These are phyloP conservation scores for Lagorchestes hirsutus DNA, from an alignment of 2,797 vertebrate species.

Conservation along the genomic window DNA sequence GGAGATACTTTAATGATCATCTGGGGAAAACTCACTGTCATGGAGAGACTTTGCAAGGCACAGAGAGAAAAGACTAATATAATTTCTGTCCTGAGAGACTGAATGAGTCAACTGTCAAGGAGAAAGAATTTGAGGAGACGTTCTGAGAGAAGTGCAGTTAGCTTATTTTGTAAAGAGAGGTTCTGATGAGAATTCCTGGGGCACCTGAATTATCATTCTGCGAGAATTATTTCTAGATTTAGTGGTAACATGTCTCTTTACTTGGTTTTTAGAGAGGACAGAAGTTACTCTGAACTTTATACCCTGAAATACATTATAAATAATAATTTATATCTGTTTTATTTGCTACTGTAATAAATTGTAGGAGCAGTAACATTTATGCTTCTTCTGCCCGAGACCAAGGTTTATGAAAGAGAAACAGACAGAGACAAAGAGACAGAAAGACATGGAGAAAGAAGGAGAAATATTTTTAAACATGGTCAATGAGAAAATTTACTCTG, in stretches of 20 bases:
- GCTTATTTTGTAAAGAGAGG: neutral
- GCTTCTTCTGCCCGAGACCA: neutral
- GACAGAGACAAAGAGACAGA: neutral
- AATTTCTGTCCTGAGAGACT: neutral
- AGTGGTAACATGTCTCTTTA: neutral
- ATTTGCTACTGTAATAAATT: neutral
- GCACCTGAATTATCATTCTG: neutral
- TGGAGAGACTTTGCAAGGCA: neutral
- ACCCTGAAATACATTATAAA: neutral
- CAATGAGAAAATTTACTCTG: neutral
- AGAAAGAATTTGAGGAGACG: neutral
- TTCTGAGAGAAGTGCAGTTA: neutral
- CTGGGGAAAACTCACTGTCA: neutral
- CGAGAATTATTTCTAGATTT: neutral
- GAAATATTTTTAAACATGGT: neutral
- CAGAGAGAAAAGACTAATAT: neutral
- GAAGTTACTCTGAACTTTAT: neutral
- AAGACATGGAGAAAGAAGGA: neutral
- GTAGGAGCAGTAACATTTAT: neutral
- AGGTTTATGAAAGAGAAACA: neutral
- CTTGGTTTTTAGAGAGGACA: neutral
- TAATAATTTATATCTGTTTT: neutral
- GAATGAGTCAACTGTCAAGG: neutral
- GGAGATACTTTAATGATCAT: neutral
- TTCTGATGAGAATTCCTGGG: neutral